Percentiles rank a stretch among this genome's conserved stretches.
Evolutionary conservation across 2,113 vertebrate species (phyloP).

Genomic region (Aviceda subcristata): DNA sequence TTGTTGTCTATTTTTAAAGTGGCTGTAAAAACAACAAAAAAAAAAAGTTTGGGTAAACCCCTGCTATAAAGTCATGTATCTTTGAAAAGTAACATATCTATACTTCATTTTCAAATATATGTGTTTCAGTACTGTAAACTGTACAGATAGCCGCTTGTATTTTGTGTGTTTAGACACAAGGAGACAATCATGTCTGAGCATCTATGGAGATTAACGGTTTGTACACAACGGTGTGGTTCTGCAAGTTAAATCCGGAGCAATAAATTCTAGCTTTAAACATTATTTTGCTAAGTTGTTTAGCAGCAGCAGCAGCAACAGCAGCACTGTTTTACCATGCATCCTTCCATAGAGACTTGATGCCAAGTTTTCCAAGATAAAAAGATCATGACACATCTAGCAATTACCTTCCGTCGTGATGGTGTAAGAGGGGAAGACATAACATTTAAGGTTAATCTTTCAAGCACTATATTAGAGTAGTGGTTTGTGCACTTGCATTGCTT

Average conservation of each 20-base stretch:
- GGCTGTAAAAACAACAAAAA: slow-evolving; percentile 65
- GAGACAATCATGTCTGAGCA: slow-evolving; percentile 96
- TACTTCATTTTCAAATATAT: slow-evolving; percentile 96
- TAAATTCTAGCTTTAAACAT: slow-evolving; percentile 89
- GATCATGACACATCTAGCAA: slow-evolving; percentile 35
- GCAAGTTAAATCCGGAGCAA: slow-evolving; percentile 89
- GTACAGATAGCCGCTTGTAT: slow-evolving; percentile 89
- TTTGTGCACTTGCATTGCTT: slow-evolving; percentile 72
- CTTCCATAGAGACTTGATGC: slow-evolving; percentile 67
- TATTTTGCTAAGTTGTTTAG: slow-evolving; percentile 76
- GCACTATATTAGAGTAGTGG: slow-evolving; percentile 71
- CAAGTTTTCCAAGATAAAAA: slow-evolving; percentile 59
- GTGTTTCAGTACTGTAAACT: slow-evolving; percentile 97
- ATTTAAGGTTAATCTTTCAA: slow-evolving; percentile 58
- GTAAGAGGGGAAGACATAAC: slow-evolving; percentile 48
- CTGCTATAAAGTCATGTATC: slow-evolving; percentile 99
- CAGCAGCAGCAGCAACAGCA: slow-evolving; percentile 68
- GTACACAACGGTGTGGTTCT: slow-evolving; percentile 78
- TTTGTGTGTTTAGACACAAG: slow-evolving; percentile 91
- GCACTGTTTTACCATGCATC: slow-evolving; percentile 59
- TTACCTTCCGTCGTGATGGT: slow-evolving; percentile 47
- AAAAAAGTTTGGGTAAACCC: slow-evolving; percentile 81
- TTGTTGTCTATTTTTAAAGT: slow-evolving; percentile 87
- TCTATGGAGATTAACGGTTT: slow-evolving; percentile 80
- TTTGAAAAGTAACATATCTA: slow-evolving; percentile 97